Conservation (phyloP, 2,113 vertebrate genomes). For the Thalassarche chlororhynchos region DNA sequence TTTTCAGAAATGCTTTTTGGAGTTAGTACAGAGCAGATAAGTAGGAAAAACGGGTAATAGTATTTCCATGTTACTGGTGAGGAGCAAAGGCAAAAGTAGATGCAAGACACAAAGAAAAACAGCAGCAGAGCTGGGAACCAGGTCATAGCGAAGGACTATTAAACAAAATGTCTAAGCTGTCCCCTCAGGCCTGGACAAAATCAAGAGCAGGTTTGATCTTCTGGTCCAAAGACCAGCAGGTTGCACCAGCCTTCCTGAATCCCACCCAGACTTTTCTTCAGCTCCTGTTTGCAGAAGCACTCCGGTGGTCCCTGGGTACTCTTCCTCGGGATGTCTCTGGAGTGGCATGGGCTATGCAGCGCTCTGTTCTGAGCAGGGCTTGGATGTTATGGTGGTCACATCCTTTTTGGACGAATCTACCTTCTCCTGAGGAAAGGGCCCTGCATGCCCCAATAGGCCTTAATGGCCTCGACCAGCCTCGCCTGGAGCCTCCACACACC, state of each 20-base stretch:
- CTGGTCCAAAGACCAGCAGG: not conserved
- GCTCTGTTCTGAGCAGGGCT: not conserved
- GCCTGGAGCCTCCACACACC: not conserved
- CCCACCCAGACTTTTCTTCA: not conserved
- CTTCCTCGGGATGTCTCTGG: not conserved
- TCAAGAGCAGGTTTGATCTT: not conserved
- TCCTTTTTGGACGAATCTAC: not conserved
- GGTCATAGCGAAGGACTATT: not conserved
- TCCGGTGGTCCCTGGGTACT: not conserved
- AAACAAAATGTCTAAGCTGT: not conserved
- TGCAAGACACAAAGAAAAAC: not conserved
- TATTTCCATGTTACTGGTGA: not conserved
- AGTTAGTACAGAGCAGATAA: not conserved
- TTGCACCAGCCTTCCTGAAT: not conserved
- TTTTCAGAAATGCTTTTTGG: not conserved
- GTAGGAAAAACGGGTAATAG: not conserved
- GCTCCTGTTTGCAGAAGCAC: not conserved
- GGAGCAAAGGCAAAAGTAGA: not conserved
- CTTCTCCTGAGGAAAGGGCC: not conserved
- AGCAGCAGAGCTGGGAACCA: not conserved
- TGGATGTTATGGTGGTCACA: not conserved
- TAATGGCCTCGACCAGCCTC: not conserved
- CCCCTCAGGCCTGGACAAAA: not conserved
- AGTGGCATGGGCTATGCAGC: rapidly evolving
- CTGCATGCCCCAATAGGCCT: not conserved